These are phyloP conservation scores for Pseudopodoces humilis DNA, from an alignment of 2,113 vertebrate genomes.

Conservation along the genomic window DNA sequence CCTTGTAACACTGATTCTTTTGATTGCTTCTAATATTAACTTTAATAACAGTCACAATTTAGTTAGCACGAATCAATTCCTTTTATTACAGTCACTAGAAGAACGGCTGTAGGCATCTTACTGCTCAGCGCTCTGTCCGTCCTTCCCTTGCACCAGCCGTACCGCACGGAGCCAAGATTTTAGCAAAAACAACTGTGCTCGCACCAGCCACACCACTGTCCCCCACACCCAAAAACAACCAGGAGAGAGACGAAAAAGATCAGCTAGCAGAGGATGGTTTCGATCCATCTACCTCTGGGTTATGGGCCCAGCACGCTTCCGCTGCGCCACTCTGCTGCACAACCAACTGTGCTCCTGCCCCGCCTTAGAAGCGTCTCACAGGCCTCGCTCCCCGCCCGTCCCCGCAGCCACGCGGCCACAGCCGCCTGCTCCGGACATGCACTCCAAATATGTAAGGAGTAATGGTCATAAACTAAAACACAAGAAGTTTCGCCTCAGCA, in stretches of 20 bases:
- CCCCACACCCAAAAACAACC: rapidly evolving
- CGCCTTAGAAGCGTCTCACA: rapidly evolving
- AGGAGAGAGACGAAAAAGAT: rapidly evolving
- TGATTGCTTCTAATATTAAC: no score
- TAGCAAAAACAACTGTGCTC: rapidly evolving
- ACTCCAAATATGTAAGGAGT: rapidly evolving
- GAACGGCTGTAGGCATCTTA: rapidly evolving
- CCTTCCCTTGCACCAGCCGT: rapidly evolving
- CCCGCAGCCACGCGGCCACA: background rate
- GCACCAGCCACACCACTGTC: rapidly evolving
- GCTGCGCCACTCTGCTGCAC: conserved; percentile 37
- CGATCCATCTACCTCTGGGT: conserved; percentile 24
- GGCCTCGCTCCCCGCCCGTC: rapidly evolving
- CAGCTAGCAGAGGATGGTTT: background rate
- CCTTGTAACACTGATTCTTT: no score
- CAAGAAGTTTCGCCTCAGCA: no score
- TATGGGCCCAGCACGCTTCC: conserved; percentile 45
- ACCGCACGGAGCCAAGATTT: rapidly evolving
- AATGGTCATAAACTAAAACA: background rate
- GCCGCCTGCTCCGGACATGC: background rate
- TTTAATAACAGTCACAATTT: no score
- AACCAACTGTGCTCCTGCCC: no score
- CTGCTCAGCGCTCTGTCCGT: rapidly evolving
- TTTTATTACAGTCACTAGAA: no score
- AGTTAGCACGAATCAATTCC: no score